Conservation (phyloP, 2,797 vertebrate genomes). For the Tragopan temminckii region DNA sequence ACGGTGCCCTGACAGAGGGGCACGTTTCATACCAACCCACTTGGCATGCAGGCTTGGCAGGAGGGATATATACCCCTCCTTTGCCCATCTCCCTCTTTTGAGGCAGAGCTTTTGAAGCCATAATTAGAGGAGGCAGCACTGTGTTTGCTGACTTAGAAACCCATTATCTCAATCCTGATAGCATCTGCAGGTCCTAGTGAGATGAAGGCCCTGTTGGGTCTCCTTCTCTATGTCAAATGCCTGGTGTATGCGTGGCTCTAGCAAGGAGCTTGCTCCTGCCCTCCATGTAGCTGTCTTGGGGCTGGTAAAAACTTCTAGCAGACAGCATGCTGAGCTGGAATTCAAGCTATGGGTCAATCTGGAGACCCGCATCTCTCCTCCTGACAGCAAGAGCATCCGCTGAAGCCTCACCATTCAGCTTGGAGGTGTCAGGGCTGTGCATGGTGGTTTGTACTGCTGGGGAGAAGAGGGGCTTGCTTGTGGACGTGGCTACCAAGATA, state of each 20-base stretch:
- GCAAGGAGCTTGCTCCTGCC: neutral
- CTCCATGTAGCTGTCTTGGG: neutral
- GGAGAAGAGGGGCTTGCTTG: neutral
- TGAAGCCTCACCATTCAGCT: neutral
- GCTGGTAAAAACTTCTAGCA: neutral
- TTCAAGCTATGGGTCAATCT: neutral
- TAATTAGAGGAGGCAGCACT: neutral
- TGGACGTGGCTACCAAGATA: neutral
- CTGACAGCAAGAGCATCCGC: neutral
- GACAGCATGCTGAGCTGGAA: neutral
- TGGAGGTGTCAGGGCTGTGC: neutral
- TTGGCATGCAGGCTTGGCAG: neutral
- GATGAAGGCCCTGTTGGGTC: neutral
- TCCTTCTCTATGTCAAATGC: neutral
- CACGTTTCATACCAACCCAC: neutral
- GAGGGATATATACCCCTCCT: neutral
- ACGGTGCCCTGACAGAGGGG: neutral
- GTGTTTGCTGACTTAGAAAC: neutral
- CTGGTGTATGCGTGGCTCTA: neutral
- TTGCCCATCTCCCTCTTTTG: neutral
- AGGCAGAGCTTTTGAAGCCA: neutral
- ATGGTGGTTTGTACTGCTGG: neutral
- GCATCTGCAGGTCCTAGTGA: neutral
- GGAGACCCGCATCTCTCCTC: neutral
- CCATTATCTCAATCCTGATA: neutral